phyloP scores from a whole-genome alignment of 2,888 invertebrate species.

The Bruchidius siliquastri region DNA sequence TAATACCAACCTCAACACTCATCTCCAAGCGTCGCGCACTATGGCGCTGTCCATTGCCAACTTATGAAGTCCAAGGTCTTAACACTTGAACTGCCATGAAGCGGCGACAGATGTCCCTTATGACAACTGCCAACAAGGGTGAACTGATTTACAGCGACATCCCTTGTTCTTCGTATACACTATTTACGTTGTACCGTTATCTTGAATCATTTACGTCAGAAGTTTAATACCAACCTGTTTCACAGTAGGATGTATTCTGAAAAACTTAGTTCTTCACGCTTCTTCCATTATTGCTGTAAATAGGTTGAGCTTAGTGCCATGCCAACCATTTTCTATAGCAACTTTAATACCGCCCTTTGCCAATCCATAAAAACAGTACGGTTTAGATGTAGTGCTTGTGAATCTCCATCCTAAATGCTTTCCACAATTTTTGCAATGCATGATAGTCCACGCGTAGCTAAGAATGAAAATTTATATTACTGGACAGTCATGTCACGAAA shows the following conservation, averaged over 20 bases:
- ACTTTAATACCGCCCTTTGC: constrained; percentile 52
- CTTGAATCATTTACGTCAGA: no score
- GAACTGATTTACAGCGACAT: no score
- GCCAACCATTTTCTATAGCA: constrained; percentile 15
- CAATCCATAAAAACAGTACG: constrained; percentile 68
- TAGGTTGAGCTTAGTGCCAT: not conserved
- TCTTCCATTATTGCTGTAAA: constrained; percentile 7
- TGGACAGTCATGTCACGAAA: no score
- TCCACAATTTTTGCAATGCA: constrained; percentile 62
- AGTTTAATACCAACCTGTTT: constrained; percentile 8
- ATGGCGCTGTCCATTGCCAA: no score
- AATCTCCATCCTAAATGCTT: constrained; percentile 79
- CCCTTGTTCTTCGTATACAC: no score
- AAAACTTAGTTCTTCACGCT: constrained; percentile 15
- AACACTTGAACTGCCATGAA: no score
- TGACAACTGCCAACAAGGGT: no score
- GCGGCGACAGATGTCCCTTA: no score
- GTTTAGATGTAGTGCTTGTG: constrained; percentile 61
- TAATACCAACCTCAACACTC: no score
- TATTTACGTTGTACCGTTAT: no score
- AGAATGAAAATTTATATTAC: constrained; percentile 25
- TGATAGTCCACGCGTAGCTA: constrained; percentile 78
- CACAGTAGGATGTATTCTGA: constrained; percentile 18
- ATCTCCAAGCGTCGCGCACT: no score
- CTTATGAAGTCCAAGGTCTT: no score